These are phyloP conservation scores for Neodiprion lecontei DNA, from an alignment of 1,140 invertebrate genomes.

Conservation along the genomic window DNA sequence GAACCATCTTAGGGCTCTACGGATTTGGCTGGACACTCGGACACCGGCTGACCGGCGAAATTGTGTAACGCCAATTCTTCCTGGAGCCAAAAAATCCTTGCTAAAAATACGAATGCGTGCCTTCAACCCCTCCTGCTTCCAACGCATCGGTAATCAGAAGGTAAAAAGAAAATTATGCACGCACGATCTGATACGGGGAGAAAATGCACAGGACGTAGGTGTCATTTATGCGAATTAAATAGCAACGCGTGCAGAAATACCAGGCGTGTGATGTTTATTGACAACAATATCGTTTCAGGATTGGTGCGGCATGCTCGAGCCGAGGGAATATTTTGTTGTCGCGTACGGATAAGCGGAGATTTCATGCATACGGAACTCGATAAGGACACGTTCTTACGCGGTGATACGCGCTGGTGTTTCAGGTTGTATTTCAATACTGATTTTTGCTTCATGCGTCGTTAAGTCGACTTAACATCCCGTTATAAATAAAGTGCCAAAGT, in stretches of 20 bases:
- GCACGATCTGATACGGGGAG: no score
- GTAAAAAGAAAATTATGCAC: no score
- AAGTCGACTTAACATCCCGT: not conserved
- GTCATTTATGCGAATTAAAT: no score
- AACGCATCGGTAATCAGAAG: no score
- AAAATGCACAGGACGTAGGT: no score
- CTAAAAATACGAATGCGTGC: no score
- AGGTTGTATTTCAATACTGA: not conserved
- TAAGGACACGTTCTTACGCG: not conserved
- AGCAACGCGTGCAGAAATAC: no score
- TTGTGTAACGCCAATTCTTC: conserved; percentile 5
- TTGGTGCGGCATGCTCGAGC: no score
- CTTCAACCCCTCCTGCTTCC: no score
- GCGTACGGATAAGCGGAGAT: not conserved
- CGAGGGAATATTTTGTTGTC: not conserved
- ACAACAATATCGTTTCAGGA: no score
- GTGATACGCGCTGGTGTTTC: not conserved
- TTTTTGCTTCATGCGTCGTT: not conserved
- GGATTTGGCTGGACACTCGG: conserved; percentile 1
- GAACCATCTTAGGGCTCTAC: not conserved
- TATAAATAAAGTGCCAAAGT: not conserved
- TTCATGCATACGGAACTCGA: not conserved
- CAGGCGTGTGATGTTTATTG: no score
- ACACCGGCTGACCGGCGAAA: not conserved
- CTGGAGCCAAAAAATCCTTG: not conserved